Base-by-base conservation (phyloP, 2,797 vertebrate genomes). In the Momotus momota region DNA sequence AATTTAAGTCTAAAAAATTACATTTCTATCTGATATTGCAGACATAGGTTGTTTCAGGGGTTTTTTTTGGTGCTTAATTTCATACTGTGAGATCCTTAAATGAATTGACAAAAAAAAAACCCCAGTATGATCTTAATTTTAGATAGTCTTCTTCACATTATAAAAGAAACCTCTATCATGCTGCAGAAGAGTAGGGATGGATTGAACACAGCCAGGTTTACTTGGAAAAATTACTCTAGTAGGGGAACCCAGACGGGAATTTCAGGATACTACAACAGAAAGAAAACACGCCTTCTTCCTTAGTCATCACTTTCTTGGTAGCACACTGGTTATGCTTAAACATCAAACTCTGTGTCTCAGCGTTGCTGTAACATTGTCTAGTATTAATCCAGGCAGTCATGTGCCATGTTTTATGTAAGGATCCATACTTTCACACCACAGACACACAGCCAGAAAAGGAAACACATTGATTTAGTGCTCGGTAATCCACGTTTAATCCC, bases 401-500 rank as follows among this genome's bases (percentile, higher is more conserved):
- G 78, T 88, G 91, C 85, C 81, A 1, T 43, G 86, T 77, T 95
- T 95, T 81, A 78, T 89, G 88, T 61, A 92, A 90, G 33, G 83
- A 95, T 88, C 94, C 86, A 69, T 78, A 90, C 86, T 90, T 96
- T 80, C 91, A 94, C 93, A 95, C 81, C 88, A 92, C 70, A 96
- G 64, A 88, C 81, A 71, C 74, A 72, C 41, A 92, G 88, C 88
- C 95, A 95, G 93, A 94, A 94, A 95, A 94, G 88, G 94, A 96
- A 96, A 93, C 92, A 90, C 95, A 83, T 80, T 96, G 95, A 95
- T 96, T 93, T 96, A 96, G 90, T 5, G 1, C 88, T 94, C 17
- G 0, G 78, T 96, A 96, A 95, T 97, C 96, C 94, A n/a, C 46
- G 78, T 80, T 87, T 97, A 97, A 97, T 97, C 95, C 94, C 71